Evolutionary conservation across 2,797 vertebrate genomes (phyloP).

Genomic region (Taenioides sp.): DNA sequence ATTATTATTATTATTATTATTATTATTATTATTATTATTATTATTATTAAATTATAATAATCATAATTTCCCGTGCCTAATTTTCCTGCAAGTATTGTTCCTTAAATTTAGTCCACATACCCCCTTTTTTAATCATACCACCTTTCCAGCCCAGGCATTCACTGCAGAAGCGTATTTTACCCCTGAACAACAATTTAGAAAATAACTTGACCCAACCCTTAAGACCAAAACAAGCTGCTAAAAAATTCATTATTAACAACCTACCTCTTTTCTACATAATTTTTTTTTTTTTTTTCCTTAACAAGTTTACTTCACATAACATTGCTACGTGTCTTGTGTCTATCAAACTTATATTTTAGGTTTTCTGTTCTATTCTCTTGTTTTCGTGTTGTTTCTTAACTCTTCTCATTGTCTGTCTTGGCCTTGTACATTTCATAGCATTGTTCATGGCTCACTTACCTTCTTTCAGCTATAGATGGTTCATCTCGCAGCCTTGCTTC

Average conservation of each 20-base stretch:
- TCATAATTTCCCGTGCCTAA: background rate
- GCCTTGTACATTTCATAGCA: conserved; percentile 82
- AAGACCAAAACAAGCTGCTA: background rate
- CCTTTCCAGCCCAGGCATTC: conserved; percentile 46
- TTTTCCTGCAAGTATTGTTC: conserved; percentile 14
- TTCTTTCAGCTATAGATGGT: conserved; percentile 94
- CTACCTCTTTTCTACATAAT: background rate
- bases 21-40: conserved; percentile 21
- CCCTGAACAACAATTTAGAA: background rate
- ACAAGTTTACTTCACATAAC: conserved; percentile 1
- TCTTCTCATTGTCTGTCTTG: conserved; percentile 82
- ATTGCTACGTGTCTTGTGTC: conserved; percentile 1
- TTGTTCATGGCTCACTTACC: conserved; percentile 87
- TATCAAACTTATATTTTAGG: conserved; percentile 1
- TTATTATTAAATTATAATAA: conserved; percentile 9
- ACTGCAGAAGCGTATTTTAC: conserved; percentile 7
- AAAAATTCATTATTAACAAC: background rate
- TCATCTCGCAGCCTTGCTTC: conserved; percentile 96
- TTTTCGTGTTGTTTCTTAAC: conserved; percentile 56
- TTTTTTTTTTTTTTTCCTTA: background rate
- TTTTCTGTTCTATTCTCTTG: conserved; percentile 26
- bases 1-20: conserved; percentile 14
- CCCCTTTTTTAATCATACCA: conserved; percentile 35
- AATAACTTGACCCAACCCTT: background rate
- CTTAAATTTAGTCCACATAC: conserved; percentile 31